Evolutionary conservation across 2,888 invertebrate species (phyloP), one percentile per base, ranked within the genome.

Genomic region (Andrena fulva): DNA sequence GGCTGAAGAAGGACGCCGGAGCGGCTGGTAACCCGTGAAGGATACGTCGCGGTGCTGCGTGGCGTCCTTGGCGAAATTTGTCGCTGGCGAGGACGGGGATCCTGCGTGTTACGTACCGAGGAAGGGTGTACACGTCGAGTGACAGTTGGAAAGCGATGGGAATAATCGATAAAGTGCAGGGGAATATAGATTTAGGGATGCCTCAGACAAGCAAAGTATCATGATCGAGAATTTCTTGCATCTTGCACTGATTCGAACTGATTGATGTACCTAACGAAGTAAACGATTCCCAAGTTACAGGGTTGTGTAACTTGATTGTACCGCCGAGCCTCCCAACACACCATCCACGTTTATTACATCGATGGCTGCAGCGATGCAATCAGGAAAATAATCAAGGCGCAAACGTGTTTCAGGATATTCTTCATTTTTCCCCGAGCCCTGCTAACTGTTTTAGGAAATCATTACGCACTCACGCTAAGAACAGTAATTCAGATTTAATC

Each of bases 401-500:
- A 52, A 69, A 70, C 29, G n/a, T n/a, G n/a, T 63, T 76, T 31
- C 24, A 31, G 42, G 20, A 73, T 66, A 66, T 50, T 29, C 50
- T 59, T n/a, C 31, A 54, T 70, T 48, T 59, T 24, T 8, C 31
- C 6, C 27, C 1, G 16, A 12, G n/a, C 20, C 31, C 63, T 29
- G 62, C 48, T 70, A 63, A 64, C 70, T 31, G 63, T 68, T 27
- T n/a, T 5, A 33, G 29, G 56, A 48, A 68, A 56, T 24, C n/a
- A 29, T 20, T 48, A 48, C 20, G 48, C 24, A 29, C 31, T 12
- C 50, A 54, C 7, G 27, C 4, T 20, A 12, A 48, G 54, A 78
- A 54, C 48, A 48, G 68, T 48, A 27, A 63, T 78, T 50, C 63
- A 7, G n/a, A 10, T n/a, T 29, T 74, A 52, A 68, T 74, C 29